Base-by-base conservation (phyloP, 2,888 invertebrate species). In the Cephus spinipes region DNA sequence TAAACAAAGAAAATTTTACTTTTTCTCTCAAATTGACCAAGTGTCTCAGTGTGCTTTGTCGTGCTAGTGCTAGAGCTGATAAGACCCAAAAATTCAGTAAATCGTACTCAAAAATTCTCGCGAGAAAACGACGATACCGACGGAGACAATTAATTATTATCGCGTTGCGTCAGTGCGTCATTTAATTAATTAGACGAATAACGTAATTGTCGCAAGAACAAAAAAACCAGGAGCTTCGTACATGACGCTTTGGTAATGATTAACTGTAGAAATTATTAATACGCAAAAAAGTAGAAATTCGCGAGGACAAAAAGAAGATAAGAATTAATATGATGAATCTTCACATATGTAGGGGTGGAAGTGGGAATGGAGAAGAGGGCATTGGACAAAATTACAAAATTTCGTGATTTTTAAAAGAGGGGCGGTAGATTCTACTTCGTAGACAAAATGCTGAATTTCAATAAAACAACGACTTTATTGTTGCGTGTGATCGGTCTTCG, bases 401-500 rank as follows among this genome's bases (percentile, higher is more conserved):
- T 23, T 0, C 23, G 15, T 55, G 6, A 23, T 55, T 55, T 23
- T 55, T 55, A 55, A 23, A 55, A 23, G 55, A 15, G 55, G 55
- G 55, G 9, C 9, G 23, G 9, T 23, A 23, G 55, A 23, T 23
- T 55, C 55, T 23, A 55, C 55, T 55, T 23, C 0, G 1, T 55
- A 55, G 23, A 23, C 0, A 55, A 55, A 55, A 55, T 55, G 77
- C 76, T 76, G 73, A 77, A 40, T 68, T 32, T 69, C 32, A 79
- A 75, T 73, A 76, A 75, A 73, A 68, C 76, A 76, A 73, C 68
- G 73, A 80, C 75, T 73, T 77, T 75, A 73, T 74, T 73, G 76
- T 80, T 76, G 77, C 76, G 73, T 76, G 73, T 76, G 73, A 76
- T 78, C 74, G 79, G 73, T 76, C 34, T 69, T 80, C 68, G 69